Conservation (phyloP, 2,113 vertebrate genomes). For the Micronycteris hirsuta region DNA sequence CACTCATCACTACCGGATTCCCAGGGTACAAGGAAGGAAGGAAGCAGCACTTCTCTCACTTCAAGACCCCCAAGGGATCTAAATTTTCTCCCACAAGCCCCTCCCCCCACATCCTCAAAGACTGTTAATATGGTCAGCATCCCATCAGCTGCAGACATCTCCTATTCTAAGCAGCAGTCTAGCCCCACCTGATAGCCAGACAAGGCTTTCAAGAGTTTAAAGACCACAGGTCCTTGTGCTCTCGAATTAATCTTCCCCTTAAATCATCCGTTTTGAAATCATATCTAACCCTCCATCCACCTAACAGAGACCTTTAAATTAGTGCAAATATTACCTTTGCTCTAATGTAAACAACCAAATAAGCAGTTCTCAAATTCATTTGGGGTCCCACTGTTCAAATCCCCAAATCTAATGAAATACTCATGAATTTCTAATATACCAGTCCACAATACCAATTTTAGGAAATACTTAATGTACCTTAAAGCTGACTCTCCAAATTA, state of each 20-base stretch:
- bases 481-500: slow-evolving; percentile 18
- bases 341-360: slow-evolving; percentile 24
- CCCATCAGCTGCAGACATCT: not conserved
- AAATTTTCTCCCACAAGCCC: not conserved
- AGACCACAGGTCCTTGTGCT: not conserved
- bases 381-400: not conserved
- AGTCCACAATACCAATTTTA: not conserved
- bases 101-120: not conserved
- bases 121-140: not conserved
- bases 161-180: not conserved
- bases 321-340: not conserved
- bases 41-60: not conserved
- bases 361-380: not conserved
- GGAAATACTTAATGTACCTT: not conserved
- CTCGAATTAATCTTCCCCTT: not conserved
- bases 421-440: not conserved
- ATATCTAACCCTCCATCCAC: not conserved
- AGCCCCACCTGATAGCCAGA: not conserved
- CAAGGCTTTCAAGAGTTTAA: not conserved
- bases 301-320: slow-evolving; percentile 26
- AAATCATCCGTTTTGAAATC: slow-evolving; percentile 1
- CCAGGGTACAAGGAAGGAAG: not conserved
- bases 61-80: not conserved
- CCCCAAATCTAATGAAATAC: not conserved
- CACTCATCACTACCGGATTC: not conserved